These are phyloP conservation scores for Bombus impatiens DNA, from an alignment of 1,140 invertebrate species.

Conservation along the genomic window DNA sequence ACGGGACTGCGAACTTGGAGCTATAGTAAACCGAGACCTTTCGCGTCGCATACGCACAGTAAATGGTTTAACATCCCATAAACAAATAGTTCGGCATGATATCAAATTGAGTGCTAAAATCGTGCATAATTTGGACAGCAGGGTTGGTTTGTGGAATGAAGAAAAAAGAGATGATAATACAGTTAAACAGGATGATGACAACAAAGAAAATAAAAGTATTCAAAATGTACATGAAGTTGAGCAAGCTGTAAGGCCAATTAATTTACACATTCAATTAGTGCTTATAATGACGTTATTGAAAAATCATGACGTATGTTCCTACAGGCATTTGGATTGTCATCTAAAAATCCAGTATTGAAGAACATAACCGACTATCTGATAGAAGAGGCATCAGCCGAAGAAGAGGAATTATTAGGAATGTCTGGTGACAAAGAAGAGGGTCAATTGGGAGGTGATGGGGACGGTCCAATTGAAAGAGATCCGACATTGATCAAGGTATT, in stretches of 20 bases:
- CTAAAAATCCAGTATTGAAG: constrained; percentile 97
- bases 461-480: constrained; percentile 90
- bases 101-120: constrained; percentile 97
- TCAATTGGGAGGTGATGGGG: constrained; percentile 81
- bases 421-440: constrained; percentile 84
- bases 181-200: constrained; percentile 58
- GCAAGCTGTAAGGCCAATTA: constrained; percentile 72
- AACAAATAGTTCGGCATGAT: constrained; percentile 94
- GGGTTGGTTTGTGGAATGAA: constrained; percentile 90
- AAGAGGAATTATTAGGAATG: constrained; percentile 96
- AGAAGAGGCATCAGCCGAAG: constrained; percentile 98
- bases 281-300: neutral
- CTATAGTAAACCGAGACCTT: constrained; percentile 96
- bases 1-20: constrained; percentile 95
- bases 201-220: constrained; percentile 67
- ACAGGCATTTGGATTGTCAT: constrained; percentile 90
- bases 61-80: constrained; percentile 96
- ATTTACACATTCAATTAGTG: neutral
- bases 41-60: constrained; percentile 95
- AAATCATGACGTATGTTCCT: neutral
- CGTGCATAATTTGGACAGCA: constrained; percentile 95
- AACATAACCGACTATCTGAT: constrained; percentile 99
- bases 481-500: constrained; percentile 88
- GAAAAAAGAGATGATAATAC: constrained; percentile 77
- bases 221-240: constrained; percentile 70